Percentiles rank a stretch among this genome's conserved stretches.
phyloP scores from a whole-genome alignment of 2,888 invertebrate genomes.

The Ctenicera cuprea region DNA sequence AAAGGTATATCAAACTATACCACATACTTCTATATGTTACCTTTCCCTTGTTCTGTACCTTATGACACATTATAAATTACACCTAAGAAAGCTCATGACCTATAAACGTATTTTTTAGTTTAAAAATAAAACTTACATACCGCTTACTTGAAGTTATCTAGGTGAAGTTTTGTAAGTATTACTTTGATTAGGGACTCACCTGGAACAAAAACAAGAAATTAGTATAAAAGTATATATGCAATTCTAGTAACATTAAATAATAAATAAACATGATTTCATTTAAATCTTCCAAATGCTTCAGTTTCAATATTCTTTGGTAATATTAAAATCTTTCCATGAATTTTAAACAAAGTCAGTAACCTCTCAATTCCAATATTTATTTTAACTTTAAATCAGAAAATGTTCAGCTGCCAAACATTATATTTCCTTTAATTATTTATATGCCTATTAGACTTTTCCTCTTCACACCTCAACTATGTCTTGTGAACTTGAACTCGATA shows the following conservation, averaged over 20 bases:
- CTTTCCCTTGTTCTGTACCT: slow-evolving; percentile 2
- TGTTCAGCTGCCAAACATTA: slow-evolving; percentile 7
- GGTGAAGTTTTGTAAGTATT: too few species aligned
- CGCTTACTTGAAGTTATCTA: too few species aligned
- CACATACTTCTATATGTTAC: background rate
- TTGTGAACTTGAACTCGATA: slow-evolving; percentile 27
- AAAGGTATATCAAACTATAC: slow-evolving; percentile 3
- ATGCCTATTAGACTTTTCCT: slow-evolving; percentile 6
- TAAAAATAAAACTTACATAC: background rate
- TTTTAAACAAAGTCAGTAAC: background rate
- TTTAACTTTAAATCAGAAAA: background rate
- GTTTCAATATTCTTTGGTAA: too few species aligned
- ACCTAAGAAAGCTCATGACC: background rate
- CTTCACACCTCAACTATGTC: slow-evolving; percentile 13
- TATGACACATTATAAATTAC: slow-evolving; percentile 6
- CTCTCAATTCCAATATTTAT: slow-evolving; percentile 3
- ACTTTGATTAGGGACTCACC: too few species aligned
- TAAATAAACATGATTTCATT: too few species aligned
- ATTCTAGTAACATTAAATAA: too few species aligned
- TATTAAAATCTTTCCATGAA: too few species aligned
- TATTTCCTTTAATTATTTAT: slow-evolving; percentile 14
- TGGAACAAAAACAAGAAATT: too few species aligned
- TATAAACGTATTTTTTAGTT: background rate
- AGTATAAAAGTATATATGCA: too few species aligned
- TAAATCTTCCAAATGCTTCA: too few species aligned